Base-by-base conservation (phyloP, 2,797 vertebrate genomes). In the Lacerta viridis region DNA sequence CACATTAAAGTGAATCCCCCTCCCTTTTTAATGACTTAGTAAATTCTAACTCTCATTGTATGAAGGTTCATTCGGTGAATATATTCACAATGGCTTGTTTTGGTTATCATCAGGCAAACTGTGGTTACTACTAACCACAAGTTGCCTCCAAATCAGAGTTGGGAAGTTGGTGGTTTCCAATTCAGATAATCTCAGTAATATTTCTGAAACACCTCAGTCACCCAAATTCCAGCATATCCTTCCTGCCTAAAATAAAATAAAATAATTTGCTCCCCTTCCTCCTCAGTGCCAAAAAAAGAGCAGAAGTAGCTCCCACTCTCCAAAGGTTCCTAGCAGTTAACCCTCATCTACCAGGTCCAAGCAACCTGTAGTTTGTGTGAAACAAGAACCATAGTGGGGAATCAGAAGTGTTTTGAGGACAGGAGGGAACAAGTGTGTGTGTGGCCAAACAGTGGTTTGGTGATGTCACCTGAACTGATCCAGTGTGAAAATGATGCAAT, bases 231-330 rank as follows among this genome's bases (percentile, higher is more conserved):
- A 82, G 41, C 61, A 29, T 18, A 82, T 41, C 59, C 33, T 82
- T 66, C 59, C 59, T 81, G 61, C 59, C 33, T 61, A 33, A 80
- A 80, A 80, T 50, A 59, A 80, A 80, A 80, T 50, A 80, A 80
- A 80, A 23, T 13, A 59, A 10, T 80, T 80, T 0, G 23, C 55
- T 23, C 59, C 46, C 55, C 78, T 20, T 61, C 18, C 59, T 23
- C 18, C 5, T 23, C 7, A 7, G 64, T 69, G 66, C 27, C 27
- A 69, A 69, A 69, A 69, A 69, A 18, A 11, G 66, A 69, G 8
- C 6, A 66, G 64, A 66, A 69, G 66, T 69, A 69, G 8, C 10
- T 4, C 69, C 69, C 13, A 4, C 9, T 11, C 50, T 15, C 50
- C 13, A 55, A 55, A 55, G 50, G 50, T 55, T 55, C 50, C 50